These are phyloP conservation scores for Alloscopus bannaensis DNA, from an alignment of 2,888 invertebrate genomes.

Conservation along the genomic window DNA sequence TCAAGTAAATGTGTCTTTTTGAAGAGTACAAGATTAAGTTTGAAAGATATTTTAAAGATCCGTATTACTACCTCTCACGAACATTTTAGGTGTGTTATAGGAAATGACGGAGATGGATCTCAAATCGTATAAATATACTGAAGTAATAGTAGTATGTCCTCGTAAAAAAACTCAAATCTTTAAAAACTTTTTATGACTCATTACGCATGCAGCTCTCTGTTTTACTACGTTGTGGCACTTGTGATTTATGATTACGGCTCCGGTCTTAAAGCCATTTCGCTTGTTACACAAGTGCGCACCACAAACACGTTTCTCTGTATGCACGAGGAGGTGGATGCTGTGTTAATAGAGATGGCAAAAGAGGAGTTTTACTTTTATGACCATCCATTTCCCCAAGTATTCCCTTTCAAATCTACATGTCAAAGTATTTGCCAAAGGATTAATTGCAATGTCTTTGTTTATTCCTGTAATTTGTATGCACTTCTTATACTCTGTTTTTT, in stretches of 20 bases:
- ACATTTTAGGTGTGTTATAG: no score
- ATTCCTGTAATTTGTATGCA: conserved; percentile 33
- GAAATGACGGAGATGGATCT: background rate
- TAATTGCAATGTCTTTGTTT: conserved; percentile 56
- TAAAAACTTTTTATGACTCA: conserved; percentile 55
- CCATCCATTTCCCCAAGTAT: conserved; percentile 38
- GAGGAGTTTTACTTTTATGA: conserved; percentile 40
- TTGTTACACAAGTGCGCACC: background rate
- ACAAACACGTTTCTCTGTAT: conserved; percentile 30
- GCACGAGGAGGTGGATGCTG: conserved; percentile 33
- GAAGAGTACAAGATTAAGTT: no score
- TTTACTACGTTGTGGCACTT: conserved; percentile 48
- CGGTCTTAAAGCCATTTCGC: conserved; percentile 1
- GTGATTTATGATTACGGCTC: conserved; percentile 51
- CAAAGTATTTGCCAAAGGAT: conserved; percentile 57
- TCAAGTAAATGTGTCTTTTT: no score
- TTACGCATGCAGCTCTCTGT: conserved; percentile 57
- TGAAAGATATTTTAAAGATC: no score
- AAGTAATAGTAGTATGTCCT: conserved; percentile 7
- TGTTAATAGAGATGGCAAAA: conserved; percentile 52
- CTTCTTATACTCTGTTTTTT: no score
- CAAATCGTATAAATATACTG: no score
- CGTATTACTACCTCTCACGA: no score
- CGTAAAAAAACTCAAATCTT: conserved; percentile 46
- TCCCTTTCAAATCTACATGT: conserved; percentile 50